phyloP scores from a whole-genome alignment of 2,113 vertebrate species.

The Corythoichthys haematopterus region DNA sequence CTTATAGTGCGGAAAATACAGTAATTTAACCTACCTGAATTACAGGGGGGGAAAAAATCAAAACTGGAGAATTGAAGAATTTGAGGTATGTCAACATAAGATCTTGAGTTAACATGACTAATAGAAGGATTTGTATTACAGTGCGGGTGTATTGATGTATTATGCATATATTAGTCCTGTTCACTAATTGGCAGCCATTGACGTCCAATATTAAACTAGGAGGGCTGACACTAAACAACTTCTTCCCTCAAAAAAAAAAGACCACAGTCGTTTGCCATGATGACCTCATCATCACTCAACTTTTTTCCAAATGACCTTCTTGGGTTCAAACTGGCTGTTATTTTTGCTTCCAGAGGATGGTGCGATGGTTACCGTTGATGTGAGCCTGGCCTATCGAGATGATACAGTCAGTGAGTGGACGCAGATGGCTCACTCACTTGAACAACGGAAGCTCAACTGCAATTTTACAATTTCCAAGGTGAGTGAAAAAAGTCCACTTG shows the following conservation, averaged over 20 bases:
- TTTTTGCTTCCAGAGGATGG: slow-evolving; percentile 74
- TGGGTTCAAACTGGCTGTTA: not conserved
- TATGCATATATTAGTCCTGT: too few relatives aligned
- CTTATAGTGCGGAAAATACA: too few relatives aligned
- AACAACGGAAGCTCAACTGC: slow-evolving; percentile 88
- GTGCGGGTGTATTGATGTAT: too few relatives aligned
- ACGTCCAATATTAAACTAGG: too few relatives aligned
- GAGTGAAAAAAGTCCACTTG: slow-evolving; percentile 14
- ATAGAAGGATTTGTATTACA: too few relatives aligned
- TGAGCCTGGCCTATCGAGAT: slow-evolving; percentile 87
- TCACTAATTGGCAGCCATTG: too few relatives aligned
- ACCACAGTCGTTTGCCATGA: slow-evolving; percentile 44
- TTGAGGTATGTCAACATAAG: too few relatives aligned
- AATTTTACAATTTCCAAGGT: slow-evolving; percentile 84
- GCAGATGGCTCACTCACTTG: slow-evolving; percentile 85
- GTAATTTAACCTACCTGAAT: too few relatives aligned
- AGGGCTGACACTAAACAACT: too few relatives aligned
- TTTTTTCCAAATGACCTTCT: not conserved
- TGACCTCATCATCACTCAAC: slow-evolving; percentile 14
- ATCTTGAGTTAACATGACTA: too few relatives aligned
- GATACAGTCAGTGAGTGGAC: slow-evolving; percentile 80
- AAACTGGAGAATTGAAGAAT: too few relatives aligned
- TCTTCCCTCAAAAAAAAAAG: slow-evolving; percentile 8
- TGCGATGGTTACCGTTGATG: slow-evolving; percentile 82
- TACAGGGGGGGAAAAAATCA: too few relatives aligned